These are phyloP conservation scores for Strigamia transsilvanica DNA, from an alignment of 2,888 invertebrate genomes.

Conservation along the genomic window DNA sequence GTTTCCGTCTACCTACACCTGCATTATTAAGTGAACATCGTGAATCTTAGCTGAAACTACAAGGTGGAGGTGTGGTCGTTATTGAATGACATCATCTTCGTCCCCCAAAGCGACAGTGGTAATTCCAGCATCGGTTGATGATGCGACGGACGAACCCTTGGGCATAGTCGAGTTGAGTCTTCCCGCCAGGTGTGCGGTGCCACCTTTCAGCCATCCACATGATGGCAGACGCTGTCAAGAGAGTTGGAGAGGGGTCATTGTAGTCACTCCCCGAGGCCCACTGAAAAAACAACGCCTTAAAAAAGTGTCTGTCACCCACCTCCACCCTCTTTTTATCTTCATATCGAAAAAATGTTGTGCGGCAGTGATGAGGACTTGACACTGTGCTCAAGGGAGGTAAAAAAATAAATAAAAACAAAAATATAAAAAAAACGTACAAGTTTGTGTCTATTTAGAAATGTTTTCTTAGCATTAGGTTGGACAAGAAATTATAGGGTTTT, in stretches of 20 bases:
- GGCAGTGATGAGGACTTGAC: background rate
- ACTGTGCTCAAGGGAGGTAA: slow-evolving; percentile 10
- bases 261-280: slow-evolving; percentile 21
- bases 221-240: slow-evolving; percentile 31
- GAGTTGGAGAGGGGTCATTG: slow-evolving; percentile 29
- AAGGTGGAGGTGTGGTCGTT: background rate
- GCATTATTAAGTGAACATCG: background rate
- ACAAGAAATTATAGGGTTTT: background rate
- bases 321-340: slow-evolving; percentile 29
- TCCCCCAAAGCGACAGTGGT: background rate
- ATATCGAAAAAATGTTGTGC: background rate
- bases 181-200: slow-evolving; percentile 35
- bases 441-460: background rate
- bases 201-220: slow-evolving; percentile 28
- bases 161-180: slow-evolving; percentile 17
- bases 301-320: slow-evolving; percentile 31
- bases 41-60: background rate
- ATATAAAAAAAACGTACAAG: background rate
- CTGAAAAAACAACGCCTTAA: slow-evolving; percentile 27
- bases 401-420: background rate
- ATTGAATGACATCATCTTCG: slow-evolving; percentile 16
- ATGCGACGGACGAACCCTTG: slow-evolving; percentile 8
- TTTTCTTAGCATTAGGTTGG: background rate
- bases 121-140: slow-evolving; percentile 1
- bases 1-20: too few species aligned